phyloP scores from a whole-genome alignment of 2,113 vertebrate genomes.

The Rhinogobius similis region DNA sequence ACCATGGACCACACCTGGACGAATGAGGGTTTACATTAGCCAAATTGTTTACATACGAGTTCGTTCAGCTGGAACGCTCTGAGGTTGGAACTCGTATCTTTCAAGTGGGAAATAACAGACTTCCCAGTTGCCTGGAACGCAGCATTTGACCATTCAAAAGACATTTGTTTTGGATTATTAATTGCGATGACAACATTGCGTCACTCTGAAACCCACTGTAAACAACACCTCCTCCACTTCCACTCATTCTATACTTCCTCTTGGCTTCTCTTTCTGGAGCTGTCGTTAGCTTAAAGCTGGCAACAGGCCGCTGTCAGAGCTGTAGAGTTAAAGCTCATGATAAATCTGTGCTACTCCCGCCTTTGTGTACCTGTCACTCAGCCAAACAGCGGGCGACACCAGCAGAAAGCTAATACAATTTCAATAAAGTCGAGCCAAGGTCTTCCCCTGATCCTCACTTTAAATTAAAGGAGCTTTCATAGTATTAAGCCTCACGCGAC shows the following conservation, averaged over 20 bases:
- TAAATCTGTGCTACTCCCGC: slow-evolving; percentile 46
- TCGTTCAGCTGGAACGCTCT: too few species aligned
- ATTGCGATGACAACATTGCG: too few species aligned
- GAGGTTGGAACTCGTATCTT: too few species aligned
- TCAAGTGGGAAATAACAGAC: too few species aligned
- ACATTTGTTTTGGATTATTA: too few species aligned
- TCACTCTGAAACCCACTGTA: neutral
- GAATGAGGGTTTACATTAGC: too few species aligned
- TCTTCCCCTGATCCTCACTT: slow-evolving; percentile 71
- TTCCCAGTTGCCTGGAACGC: too few species aligned
- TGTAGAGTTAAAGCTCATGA: slow-evolving; percentile 60
- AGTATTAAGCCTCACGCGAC: slow-evolving; percentile 15
- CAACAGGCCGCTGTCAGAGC: slow-evolving; percentile 39
- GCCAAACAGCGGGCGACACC: slow-evolving; percentile 67
- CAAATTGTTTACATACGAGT: too few species aligned
- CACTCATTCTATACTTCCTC: neutral
- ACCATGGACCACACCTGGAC: too few species aligned
- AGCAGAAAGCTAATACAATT: slow-evolving; percentile 71
- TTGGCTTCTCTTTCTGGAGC: neutral
- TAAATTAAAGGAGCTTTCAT: slow-evolving; percentile 22
- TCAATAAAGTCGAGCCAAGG: slow-evolving; percentile 79
- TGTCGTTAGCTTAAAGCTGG: slow-evolving; percentile 26
- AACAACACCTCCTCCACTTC: neutral
- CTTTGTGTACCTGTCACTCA: slow-evolving; percentile 59
- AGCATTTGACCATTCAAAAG: too few species aligned